Evolutionary conservation across 2,888 invertebrate species (phyloP).

Genomic region (Parnassius smintheus): DNA sequence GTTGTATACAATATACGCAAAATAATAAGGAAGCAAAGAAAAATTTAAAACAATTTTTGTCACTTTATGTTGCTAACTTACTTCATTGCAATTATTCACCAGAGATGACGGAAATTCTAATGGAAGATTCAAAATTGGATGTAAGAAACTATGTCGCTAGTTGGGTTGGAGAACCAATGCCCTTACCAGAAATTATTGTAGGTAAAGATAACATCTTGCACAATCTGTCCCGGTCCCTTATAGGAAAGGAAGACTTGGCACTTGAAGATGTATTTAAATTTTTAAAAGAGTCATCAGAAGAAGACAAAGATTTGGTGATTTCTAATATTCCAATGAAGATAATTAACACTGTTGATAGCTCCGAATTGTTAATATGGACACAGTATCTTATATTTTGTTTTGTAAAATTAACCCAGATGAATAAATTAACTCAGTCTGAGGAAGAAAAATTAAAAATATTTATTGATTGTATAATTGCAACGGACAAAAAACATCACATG

Average conservation of each 20-base stretch:
- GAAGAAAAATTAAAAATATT: conserved; percentile 52
- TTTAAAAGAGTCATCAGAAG: conserved; percentile 43
- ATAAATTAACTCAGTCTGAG: conserved; percentile 46
- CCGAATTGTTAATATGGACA: conserved; percentile 64
- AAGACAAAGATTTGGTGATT: conserved; percentile 46
- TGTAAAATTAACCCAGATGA: conserved; percentile 57
- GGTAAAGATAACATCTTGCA: conserved; percentile 52
- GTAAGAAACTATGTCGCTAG: conserved; percentile 72
- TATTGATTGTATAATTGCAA: conserved; percentile 54
- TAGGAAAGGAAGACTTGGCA: conserved; percentile 52
- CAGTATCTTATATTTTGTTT: conserved; percentile 67
- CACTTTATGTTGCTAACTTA: conserved; percentile 75
- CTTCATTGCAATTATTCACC: conserved; percentile 82
- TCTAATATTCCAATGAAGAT: conserved; percentile 49
- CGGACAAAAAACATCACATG: conserved; percentile 55
- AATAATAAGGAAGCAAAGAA: conserved; percentile 59
- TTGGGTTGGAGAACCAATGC: conserved; percentile 66
- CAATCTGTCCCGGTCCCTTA: conserved; percentile 65
- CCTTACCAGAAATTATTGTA: conserved; percentile 52
- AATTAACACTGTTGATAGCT: conserved; percentile 48
- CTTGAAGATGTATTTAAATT: conserved; percentile 56
- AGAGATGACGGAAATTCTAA: conserved; percentile 70
- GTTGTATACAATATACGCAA: conserved; percentile 63
- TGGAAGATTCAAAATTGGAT: conserved; percentile 70
- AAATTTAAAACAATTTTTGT: conserved; percentile 61